phyloP scores from a whole-genome alignment of 1,140 invertebrate species.

The Ceratina japonica region DNA sequence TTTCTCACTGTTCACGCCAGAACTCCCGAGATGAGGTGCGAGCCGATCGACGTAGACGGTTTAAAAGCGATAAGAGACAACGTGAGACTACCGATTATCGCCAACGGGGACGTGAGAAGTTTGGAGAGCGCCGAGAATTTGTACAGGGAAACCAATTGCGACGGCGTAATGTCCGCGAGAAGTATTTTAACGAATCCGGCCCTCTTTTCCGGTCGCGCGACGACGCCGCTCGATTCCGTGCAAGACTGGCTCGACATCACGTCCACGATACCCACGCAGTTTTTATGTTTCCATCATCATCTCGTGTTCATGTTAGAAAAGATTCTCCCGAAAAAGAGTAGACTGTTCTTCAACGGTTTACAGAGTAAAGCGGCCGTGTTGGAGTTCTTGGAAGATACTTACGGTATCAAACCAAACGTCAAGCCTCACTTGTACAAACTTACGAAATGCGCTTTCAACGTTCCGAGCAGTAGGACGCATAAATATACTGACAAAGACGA shows the following conservation, averaged over 20 bases:
- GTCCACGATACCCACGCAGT: constrained; percentile 78
- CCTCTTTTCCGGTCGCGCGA: constrained; percentile 86
- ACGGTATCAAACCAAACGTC: constrained; percentile 77
- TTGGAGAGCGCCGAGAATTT: constrained; percentile 86
- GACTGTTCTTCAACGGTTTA: constrained; percentile 89
- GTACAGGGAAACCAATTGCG: constrained; percentile 84
- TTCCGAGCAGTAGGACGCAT: background rate
- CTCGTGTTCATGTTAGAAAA: constrained; percentile 96
- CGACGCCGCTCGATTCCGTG: constrained; percentile 89
- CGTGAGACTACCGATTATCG: constrained; percentile 90
- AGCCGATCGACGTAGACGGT: constrained; percentile 87
- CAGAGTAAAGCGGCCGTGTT: constrained; percentile 85
- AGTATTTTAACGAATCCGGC: constrained; percentile 95
- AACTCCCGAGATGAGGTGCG: constrained; percentile 90
- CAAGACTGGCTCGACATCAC: constrained; percentile 91
- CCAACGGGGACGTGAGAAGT: constrained; percentile 93
- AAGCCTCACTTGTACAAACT: constrained; percentile 59
- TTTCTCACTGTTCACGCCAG: constrained; percentile 95
- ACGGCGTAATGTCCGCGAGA: constrained; percentile 94
- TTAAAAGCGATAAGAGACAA: constrained; percentile 87
- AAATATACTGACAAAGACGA: constrained; percentile 27
- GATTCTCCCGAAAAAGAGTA: constrained; percentile 85
- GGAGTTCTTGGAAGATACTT: constrained; percentile 83
- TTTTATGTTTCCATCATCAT: constrained; percentile 95
- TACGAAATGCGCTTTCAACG: constrained; percentile 67